phyloP scores from a whole-genome alignment of 1,140 invertebrate genomes.

The Drosophila sucinea region DNA sequence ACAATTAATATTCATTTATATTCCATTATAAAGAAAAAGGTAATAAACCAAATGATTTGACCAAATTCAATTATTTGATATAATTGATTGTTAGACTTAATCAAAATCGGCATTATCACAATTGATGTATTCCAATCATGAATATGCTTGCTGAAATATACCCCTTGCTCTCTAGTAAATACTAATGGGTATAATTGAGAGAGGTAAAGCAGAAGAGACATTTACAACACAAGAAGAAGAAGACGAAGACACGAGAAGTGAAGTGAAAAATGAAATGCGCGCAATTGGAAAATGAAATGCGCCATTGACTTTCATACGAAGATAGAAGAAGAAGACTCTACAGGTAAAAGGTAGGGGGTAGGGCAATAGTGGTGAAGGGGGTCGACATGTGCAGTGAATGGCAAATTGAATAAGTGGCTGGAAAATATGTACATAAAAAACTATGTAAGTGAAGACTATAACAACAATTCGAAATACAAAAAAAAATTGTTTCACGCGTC shows the following conservation, averaged over 20 bases:
- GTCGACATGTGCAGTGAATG: conserved; percentile 73
- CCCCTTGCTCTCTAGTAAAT: background rate
- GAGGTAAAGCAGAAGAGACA: conserved; percentile 23
- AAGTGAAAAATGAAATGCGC: conserved; percentile 55
- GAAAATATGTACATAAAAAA: conserved; percentile 51
- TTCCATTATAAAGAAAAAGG: too few relatives aligned
- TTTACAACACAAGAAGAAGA: conserved; percentile 47
- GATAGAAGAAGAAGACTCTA: background rate
- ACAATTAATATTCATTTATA: too few relatives aligned
- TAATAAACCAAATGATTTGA: too few relatives aligned
- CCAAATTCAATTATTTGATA: too few relatives aligned
- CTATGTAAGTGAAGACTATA: conserved; percentile 30
- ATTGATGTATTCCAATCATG: too few relatives aligned
- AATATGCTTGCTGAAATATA: too few relatives aligned
- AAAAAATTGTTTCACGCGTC: conserved; percentile 76
- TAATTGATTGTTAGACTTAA: too few relatives aligned
- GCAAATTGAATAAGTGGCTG: conserved; percentile 75
- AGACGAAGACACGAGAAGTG: conserved; percentile 24
- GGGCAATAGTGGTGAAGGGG: conserved; percentile 7
- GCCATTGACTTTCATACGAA: conserved; percentile 52
- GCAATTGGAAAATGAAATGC: conserved; percentile 67
- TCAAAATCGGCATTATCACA: too few relatives aligned
- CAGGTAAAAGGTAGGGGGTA: conserved; percentile 21
- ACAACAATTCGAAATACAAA: conserved; percentile 37
- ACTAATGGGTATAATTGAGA: background rate